These are phyloP conservation scores for Lasioglossum leucozonium DNA, from an alignment of 2,888 invertebrate genomes.

Conservation along the genomic window DNA sequence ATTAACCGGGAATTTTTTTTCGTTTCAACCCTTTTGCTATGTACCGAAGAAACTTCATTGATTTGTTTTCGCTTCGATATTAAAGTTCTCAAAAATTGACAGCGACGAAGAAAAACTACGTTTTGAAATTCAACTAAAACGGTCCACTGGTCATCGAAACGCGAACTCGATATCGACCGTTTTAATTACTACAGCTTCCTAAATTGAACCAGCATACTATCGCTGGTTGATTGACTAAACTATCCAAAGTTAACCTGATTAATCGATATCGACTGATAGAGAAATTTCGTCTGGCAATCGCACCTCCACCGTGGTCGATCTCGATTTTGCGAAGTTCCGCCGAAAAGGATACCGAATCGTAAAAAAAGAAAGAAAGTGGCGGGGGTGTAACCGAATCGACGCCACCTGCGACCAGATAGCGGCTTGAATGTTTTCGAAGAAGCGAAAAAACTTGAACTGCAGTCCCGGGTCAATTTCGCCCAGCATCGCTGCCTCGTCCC, in stretches of 20 bases:
- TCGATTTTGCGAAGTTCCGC: slow-evolving; percentile 17
- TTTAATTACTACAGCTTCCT: neutral
- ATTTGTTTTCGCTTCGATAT: neutral
- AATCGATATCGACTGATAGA: neutral
- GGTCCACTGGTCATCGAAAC: neutral
- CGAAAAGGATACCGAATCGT: neutral
- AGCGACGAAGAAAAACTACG: no score
- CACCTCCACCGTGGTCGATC: neutral
- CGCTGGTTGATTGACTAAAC: slow-evolving; percentile 10
- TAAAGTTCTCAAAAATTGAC: neutral
- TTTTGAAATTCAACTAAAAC: no score
- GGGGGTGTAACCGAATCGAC: neutral
- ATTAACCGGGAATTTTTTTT: neutral
- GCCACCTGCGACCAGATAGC: slow-evolving; percentile 39
- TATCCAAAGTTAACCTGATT: neutral
- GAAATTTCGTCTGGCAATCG: neutral
- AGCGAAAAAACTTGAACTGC: slow-evolving; percentile 8
- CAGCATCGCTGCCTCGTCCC: neutral
- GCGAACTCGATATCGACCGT: neutral
- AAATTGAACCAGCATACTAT: neutral
- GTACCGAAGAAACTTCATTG: neutral
- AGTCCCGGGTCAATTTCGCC: slow-evolving; percentile 25
- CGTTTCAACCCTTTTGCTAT: neutral
- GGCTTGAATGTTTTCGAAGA: slow-evolving; percentile 1
- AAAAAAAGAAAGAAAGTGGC: neutral